Evolutionary conservation across 1,140 invertebrate species (phyloP), one percentile per base, ranked within the genome.

Genomic region (Bombus confusus): DNA sequence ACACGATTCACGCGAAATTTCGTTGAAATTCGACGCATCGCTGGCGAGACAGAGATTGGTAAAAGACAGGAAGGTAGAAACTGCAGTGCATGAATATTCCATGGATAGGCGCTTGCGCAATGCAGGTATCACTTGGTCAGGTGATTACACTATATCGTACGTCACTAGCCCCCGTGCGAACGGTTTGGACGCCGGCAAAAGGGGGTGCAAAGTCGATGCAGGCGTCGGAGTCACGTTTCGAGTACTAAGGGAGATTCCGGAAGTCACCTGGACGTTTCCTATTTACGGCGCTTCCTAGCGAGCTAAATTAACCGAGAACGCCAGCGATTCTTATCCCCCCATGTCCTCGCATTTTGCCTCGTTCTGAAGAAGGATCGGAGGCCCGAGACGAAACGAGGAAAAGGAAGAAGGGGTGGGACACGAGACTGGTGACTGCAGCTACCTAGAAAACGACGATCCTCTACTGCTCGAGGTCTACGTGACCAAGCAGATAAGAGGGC

Each of bases 401-500:
- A 68, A 41, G 41, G 15, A 25, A 28, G 28, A 64, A 34, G 18
- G 22, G 34, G 73, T 15, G 22, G 22, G 34, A n/a, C 57, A 28
- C 57, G 57, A 59, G 57, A 59, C 10, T 62, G 59, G 59, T n/a
- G 59, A 62, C 59, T 52, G 59, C 10, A n/a, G n/a, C 59, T 13
- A 62, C 28, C 59, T 62, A n/a, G 59, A 62, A n/a, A 62, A 62
- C 59, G 28, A 13, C 59, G 31, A 31, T 57, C 92, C 88, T 68
- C 52, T 37, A 52, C 47, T 52, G 47, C 47, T 52, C 47, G 18
- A 59, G 73, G 75, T 79, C 84, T 95, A 94, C 94, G 94, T 95
- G 94, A 94, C 94, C 92, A 87, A 93, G 88, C 90, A 95, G 94
- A 95, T 95, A 95, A 94, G 93, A 91, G 85, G 88, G 85, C 92